These are phyloP conservation scores for Bhutanitis thaidina DNA, from an alignment of 2,888 invertebrate genomes.

Conservation along the genomic window DNA sequence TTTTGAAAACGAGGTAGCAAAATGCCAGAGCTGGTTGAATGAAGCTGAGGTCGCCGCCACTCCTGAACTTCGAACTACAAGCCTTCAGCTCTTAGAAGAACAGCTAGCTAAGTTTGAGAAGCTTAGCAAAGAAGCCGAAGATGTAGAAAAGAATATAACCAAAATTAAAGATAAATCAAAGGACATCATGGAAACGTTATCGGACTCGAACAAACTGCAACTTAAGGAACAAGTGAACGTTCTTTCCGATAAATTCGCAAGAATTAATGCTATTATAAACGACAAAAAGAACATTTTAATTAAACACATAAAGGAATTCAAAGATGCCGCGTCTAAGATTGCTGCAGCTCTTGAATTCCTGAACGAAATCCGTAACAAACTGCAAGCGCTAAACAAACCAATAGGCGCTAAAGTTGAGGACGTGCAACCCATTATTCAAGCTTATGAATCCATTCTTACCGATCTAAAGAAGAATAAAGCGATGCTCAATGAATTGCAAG, in stretches of 20 bases:
- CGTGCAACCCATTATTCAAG: constrained; percentile 88
- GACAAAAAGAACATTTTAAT: constrained; percentile 87
- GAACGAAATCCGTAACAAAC: constrained; percentile 88
- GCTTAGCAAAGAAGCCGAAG: constrained; percentile 86
- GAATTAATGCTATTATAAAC: constrained; percentile 86
- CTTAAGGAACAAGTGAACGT: constrained; percentile 89
- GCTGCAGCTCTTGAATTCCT: constrained; percentile 90
- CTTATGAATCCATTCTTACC: constrained; percentile 88
- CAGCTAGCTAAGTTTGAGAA: constrained; percentile 92
- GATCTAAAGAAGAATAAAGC: constrained; percentile 89
- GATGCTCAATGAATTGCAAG: constrained; percentile 88
- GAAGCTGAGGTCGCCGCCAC: constrained; percentile 93
- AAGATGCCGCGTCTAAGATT: constrained; percentile 88
- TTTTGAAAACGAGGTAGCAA: constrained; percentile 90
- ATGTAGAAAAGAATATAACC: constrained; percentile 85
- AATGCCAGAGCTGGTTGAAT: constrained; percentile 92
- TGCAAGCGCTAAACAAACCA: constrained; percentile 91
- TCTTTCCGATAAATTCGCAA: constrained; percentile 87
- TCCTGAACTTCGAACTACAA: constrained; percentile 88
- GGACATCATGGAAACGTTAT: constrained; percentile 87
- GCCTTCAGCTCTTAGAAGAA: constrained; percentile 90
- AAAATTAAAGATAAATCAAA: constrained; percentile 90
- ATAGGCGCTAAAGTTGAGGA: constrained; percentile 93
- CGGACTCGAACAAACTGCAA: constrained; percentile 91
- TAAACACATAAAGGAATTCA: constrained; percentile 89